Percentiles rank a stretch among this genome's conserved stretches.
These are phyloP conservation scores for Turnix velox DNA, from an alignment of 2,113 vertebrate species.

Conservation along the genomic window DNA sequence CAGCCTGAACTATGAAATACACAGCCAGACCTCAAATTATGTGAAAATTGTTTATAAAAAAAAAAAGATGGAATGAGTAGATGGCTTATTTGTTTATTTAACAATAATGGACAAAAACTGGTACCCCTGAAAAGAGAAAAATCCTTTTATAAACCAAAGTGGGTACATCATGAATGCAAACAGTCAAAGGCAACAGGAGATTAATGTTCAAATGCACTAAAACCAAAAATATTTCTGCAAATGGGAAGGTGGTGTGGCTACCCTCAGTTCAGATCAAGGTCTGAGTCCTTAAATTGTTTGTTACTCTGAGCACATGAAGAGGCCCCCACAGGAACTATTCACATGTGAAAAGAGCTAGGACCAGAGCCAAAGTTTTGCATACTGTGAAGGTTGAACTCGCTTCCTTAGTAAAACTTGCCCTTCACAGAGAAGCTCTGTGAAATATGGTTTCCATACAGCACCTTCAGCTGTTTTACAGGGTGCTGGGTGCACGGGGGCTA, in stretches of 20 bases:
- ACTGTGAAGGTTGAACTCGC: constrained; percentile 36
- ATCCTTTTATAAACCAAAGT: background rate
- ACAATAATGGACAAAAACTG: background rate
- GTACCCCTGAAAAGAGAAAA: background rate
- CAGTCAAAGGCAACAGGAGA: background rate
- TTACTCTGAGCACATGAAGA: constrained; percentile 58
- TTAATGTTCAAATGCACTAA: background rate
- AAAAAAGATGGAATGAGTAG: background rate
- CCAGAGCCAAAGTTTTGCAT: constrained; percentile 36
- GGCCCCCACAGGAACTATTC: constrained; percentile 51
- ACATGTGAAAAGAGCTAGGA: constrained; percentile 60
- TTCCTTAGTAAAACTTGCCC: background rate
- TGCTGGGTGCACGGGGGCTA: accelerated
- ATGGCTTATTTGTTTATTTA: background rate
- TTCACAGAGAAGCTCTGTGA: background rate
- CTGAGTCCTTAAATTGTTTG: constrained; percentile 40
- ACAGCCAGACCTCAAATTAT: background rate
- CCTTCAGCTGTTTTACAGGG: background rate
- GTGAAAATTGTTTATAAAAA: background rate
- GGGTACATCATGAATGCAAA: background rate
- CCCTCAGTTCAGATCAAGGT: constrained; percentile 14
- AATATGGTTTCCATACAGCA: background rate
- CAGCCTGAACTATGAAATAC: background rate
- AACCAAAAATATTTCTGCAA: background rate
- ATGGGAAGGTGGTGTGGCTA: background rate